phyloP scores from a whole-genome alignment of 2,888 invertebrate species.

The Nephrocerus scutellatus region DNA sequence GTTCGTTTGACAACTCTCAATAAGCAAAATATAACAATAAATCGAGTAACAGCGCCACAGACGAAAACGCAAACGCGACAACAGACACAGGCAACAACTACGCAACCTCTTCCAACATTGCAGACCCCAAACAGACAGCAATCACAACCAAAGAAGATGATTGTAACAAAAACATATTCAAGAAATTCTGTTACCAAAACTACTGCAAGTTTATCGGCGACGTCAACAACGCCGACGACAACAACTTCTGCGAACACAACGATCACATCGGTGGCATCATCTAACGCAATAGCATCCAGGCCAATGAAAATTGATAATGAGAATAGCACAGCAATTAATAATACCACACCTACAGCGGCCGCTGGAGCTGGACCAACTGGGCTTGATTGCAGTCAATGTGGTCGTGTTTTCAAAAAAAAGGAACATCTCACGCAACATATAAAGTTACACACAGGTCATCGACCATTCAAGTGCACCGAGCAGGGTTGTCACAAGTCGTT shows the following conservation, averaged over 20 bases:
- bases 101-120: conserved; percentile 11
- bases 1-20: conserved; percentile 35
- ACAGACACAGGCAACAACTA: conserved; percentile 10
- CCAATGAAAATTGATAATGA: conserved; percentile 4
- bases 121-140: conserved; percentile 6
- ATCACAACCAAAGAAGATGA: conserved; percentile 16
- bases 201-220: conserved; percentile 10
- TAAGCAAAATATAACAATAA: conserved; percentile 43
- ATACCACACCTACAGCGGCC: conserved; percentile 9
- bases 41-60: conserved; percentile 30
- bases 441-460: conserved; percentile 59
- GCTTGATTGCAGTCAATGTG: conserved; percentile 54
- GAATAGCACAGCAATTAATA: conserved; percentile 23
- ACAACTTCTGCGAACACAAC: conserved; percentile 32
- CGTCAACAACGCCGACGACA: conserved; percentile 7
- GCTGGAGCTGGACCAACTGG: conserved; percentile 14
- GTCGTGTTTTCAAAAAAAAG: conserved; percentile 59
- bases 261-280: conserved; percentile 28
- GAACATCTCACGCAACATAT: conserved; percentile 63
- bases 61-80: conserved; percentile 19
- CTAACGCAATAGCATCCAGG: conserved; percentile 28
- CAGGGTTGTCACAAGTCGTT: conserved; percentile 57
- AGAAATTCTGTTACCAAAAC: conserved; percentile 7
- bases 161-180: conserved; percentile 5
- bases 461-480: conserved; percentile 59